Evolutionary conservation across 2,888 invertebrate species (phyloP), one percentile per base, ranked within the genome.

Genomic region (Penaeus monodon): DNA sequence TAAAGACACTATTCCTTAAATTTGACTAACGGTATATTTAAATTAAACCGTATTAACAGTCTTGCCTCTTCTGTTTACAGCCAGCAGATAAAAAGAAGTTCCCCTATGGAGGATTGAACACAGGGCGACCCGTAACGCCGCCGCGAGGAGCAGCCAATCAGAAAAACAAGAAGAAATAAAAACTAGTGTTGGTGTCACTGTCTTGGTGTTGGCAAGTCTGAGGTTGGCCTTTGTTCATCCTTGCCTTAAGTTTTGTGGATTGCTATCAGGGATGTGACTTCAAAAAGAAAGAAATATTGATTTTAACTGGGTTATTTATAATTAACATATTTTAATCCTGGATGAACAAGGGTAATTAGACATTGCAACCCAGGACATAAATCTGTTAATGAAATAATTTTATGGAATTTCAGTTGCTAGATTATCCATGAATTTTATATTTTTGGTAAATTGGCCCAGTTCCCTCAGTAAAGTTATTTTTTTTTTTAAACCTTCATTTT

Each of bases 71-170:
- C 57, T 29, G 27, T 90, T 92, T 94, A 91, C 94, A 95, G 94
- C 99, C 99, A 92, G 99, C 99, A 89, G 99, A 99, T 94, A 99
- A 94, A 92, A 96, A 99, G 94, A 98, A 99, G 94, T 97, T 97
- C 93, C 96, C 96, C 91, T 98, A 99, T 93, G 97, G 97, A 91
- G 96, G 97, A 91, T 95, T 98, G 93, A 98, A 97, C 93, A 96
- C 98, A 92, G 98, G 98, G 92, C 95, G 99, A 92, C 99, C 99
- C 91, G 97, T 99, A 92, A 99, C 99, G 93, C 99, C 99, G 92
- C 99, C 99, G 85, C 94, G 98, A 91, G 90, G 90, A 68, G 97
- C 97, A 91, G 96, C 97, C 92, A 96, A 97, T 93, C 97, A 97
- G 94, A 97, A 97, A 94, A 97, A 96, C 94, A 97, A 97, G 95